These are phyloP conservation scores for Philonicus albiceps DNA, from an alignment of 2,888 invertebrate species.

Conservation along the genomic window DNA sequence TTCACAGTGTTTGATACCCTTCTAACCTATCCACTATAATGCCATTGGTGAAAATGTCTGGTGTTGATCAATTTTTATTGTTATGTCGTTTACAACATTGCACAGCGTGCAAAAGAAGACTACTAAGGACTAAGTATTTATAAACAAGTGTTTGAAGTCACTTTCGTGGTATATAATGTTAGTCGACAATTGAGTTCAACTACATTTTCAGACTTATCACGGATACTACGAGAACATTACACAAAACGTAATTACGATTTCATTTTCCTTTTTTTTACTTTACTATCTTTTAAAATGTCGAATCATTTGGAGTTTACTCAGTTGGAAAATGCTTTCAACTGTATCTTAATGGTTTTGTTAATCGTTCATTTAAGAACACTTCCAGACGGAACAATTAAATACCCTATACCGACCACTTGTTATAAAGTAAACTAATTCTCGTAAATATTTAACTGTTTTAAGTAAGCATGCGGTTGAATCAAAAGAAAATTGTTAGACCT, in stretches of 20 bases:
- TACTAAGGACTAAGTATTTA: neutral
- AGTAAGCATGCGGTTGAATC: neutral
- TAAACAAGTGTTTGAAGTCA: neutral
- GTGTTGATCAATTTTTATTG: conserved; percentile 32
- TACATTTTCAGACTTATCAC: neutral
- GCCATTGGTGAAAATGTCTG: neutral
- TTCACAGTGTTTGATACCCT: neutral
- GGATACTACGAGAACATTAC: neutral
- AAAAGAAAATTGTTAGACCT: neutral
- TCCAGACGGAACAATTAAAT: neutral
- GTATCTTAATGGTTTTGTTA: neutral
- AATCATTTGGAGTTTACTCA: neutral
- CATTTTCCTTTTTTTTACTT: neutral
- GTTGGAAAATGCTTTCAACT: neutral
- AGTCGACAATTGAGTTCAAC: neutral
- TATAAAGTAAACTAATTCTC: neutral
- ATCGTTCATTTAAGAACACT: neutral
- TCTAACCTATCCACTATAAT: neutral
- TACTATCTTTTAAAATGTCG: neutral
- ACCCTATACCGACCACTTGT: neutral
- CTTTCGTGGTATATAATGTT: neutral
- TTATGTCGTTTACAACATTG: conserved; percentile 1
- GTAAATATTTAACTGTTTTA: neutral
- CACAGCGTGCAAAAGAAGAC: neutral
- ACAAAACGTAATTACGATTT: neutral